Conservation (phyloP, 2,888 invertebrate genomes). For the Isotomurus palustris region DNA sequence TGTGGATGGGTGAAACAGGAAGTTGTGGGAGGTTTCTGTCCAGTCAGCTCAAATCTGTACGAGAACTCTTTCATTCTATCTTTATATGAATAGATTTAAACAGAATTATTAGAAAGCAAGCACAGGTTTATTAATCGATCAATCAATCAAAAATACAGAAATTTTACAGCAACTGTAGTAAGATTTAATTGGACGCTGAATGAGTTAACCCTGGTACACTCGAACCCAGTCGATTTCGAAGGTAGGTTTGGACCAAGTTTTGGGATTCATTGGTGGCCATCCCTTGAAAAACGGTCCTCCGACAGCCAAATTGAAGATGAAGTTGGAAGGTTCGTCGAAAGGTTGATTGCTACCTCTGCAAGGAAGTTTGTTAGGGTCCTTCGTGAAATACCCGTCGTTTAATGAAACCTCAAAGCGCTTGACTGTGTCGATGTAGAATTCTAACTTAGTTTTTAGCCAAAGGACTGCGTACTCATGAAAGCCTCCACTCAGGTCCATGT, state of each 20-base stretch:
- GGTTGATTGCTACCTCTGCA: conserved; percentile 31
- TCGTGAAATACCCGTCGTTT: conserved; percentile 31
- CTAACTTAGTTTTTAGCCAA: conserved; percentile 37
- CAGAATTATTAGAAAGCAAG: too few relatives aligned
- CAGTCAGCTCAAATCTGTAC: too few relatives aligned
- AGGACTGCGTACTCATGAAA: conserved; percentile 42
- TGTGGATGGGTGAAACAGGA: too few relatives aligned
- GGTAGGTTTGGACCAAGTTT: conserved; percentile 37
- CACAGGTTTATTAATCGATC: too few relatives aligned
- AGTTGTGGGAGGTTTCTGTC: too few relatives aligned
- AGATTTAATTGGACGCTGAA: too few relatives aligned
- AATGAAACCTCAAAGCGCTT: conserved; percentile 34
- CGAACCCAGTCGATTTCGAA: conserved; percentile 45
- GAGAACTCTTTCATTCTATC: too few relatives aligned
- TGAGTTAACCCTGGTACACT: conserved; percentile 33
- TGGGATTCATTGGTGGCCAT: conserved; percentile 25
- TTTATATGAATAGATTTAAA: too few relatives aligned
- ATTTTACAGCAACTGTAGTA: too few relatives aligned
- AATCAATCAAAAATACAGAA: too few relatives aligned
- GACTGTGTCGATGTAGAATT: conserved; percentile 42
- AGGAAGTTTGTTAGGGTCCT: conserved; percentile 30
- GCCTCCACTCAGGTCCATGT: conserved; percentile 32
- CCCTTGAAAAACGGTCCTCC: conserved; percentile 39
- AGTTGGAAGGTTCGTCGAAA: conserved; percentile 34
- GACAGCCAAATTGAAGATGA: conserved; percentile 42